These are phyloP conservation scores for Verasper variegatus DNA, from an alignment of 2,113 vertebrate genomes.

Conservation along the genomic window DNA sequence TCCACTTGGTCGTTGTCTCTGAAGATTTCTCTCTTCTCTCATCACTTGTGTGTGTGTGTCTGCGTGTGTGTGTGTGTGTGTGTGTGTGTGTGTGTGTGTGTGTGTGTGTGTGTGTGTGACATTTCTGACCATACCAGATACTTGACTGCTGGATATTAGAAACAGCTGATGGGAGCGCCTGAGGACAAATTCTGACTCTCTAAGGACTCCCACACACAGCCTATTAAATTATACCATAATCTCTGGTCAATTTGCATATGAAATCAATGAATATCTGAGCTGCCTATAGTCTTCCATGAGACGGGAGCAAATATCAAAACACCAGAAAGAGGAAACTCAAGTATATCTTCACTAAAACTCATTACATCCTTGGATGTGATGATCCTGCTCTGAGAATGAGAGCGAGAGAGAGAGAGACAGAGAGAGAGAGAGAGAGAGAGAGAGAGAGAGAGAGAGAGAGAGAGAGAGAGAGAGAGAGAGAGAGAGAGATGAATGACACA, in stretches of 20 bases:
- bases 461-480: too few species aligned
- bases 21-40: conserved; percentile 3
- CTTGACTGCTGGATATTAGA: background rate
- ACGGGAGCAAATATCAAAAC: conserved; percentile 14
- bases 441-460: too few species aligned
- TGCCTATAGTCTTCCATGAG: conserved; percentile 5
- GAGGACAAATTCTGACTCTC: conserved; percentile 54
- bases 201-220: conserved; percentile 26
- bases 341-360: conserved; percentile 45
- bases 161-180: conserved; percentile 28
- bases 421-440: too few species aligned
- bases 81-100: background rate
- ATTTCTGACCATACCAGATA: conserved; percentile 21
- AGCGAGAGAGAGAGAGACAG: too few species aligned
- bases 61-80: too few species aligned
- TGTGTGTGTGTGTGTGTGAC: background rate
- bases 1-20: background rate
- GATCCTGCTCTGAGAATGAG: too few species aligned
- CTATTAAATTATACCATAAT: conserved; percentile 61
- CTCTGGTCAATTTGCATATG: conserved; percentile 64
- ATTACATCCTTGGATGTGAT: background rate
- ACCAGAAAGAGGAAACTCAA: conserved; percentile 21
- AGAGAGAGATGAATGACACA: too few species aligned
- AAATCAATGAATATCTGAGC: conserved; percentile 45
- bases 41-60: background rate